Evolutionary conservation across 2,888 invertebrate genomes (phyloP), one percentile per base, ranked within the genome.

Genomic region (Lasioglossum oenotherae): DNA sequence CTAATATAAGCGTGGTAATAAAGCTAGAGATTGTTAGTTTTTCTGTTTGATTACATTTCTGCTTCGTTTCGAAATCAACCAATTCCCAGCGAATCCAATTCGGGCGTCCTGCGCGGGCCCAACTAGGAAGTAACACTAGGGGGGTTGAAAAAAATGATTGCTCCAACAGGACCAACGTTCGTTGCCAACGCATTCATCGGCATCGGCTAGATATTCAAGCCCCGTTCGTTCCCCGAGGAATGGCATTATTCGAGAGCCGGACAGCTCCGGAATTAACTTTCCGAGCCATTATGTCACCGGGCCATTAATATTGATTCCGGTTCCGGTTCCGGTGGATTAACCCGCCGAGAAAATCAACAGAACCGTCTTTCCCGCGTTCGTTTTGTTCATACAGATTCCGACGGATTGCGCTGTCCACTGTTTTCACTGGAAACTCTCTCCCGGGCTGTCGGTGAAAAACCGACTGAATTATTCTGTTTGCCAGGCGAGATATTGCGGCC

Each of bases 301-400:
- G 35, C 27, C 74, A n/a, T 84, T 82, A 82, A 84, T 84, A 84
- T 82, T 49, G 82, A 84, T 78, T 78, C 49, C 69, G 57, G 14
- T 60, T 49, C 23, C 53, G 60, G 60, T 49, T 49, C 74, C 27
- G 27, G 49, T 35, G 73, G 83, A 77, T 82, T 82, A 84, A 84
- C 82, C 76, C 77, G 82, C 73, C 73, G 41, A 14, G 69, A 69
- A 78, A 35, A 67, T 67, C 67, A 67, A 67, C 67, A 67, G 35
- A 31, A 35, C 35, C 67, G 19, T 67, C 67, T 31, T 35, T 67
- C 27, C 35, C 67, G 16, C 35, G 6, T 35, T 35, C 67, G 67
- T 35, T 67, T 67, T 67, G 67, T 19, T 67, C 35, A 6, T 19
- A 16, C 19, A 19, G 35, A 35, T 35, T 67, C 6, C 35, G 67